Conservation (phyloP, 2,113 vertebrate genomes). For the Zingel zingel region DNA sequence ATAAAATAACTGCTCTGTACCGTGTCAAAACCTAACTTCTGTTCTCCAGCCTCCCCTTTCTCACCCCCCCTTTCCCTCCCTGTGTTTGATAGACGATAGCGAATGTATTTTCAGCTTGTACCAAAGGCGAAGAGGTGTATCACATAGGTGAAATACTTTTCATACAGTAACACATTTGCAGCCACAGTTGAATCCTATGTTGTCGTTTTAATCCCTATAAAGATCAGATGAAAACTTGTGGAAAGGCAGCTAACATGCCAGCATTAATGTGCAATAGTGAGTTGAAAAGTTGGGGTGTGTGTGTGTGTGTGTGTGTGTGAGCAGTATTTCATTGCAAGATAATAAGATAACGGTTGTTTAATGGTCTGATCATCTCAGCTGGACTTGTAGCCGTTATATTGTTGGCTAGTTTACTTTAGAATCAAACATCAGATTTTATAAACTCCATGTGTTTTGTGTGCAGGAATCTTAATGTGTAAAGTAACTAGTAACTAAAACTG, state of each 20-base stretch:
- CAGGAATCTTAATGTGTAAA: too few species aligned
- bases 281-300: too few species aligned
- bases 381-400: too few species aligned
- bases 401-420: too few species aligned
- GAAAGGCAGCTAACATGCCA: slow-evolving; percentile 12
- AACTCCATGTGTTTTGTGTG: too few species aligned
- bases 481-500: too few species aligned
- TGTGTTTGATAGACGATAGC: slow-evolving; percentile 50
- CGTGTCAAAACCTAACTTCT: slow-evolving; percentile 69
- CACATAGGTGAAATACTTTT: not conserved
- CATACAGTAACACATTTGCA: not conserved
- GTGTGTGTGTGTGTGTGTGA: too few species aligned
- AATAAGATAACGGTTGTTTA: too few species aligned
- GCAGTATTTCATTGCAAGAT: too few species aligned
- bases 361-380: too few species aligned
- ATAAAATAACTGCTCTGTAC: slow-evolving; percentile 66
- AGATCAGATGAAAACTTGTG: slow-evolving; percentile 48
- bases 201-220: not conserved
- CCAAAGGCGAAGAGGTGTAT: slow-evolving; percentile 21
- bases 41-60: slow-evolving; percentile 47
- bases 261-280: too few species aligned
- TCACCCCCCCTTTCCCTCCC: slow-evolving; percentile 1
- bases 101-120: slow-evolving; percentile 57
- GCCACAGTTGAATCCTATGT: not conserved
- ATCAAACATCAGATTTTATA: too few species aligned